These are phyloP conservation scores for Scolanthus callimorphus DNA, from an alignment of 92 coral and sea anemone species.

Conservation along the genomic window DNA sequence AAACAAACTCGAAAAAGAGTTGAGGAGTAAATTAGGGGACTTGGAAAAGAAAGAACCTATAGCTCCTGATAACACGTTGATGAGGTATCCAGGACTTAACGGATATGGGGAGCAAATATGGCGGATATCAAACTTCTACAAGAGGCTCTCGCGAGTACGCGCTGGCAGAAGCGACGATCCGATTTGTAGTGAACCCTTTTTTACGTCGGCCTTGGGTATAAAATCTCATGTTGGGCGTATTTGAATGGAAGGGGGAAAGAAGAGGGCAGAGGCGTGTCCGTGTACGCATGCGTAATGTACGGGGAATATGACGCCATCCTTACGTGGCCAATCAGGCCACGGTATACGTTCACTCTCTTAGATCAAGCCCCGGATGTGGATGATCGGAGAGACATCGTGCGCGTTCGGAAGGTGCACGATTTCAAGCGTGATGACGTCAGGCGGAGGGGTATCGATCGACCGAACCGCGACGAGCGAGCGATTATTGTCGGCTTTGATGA, in stretches of 20 bases:
- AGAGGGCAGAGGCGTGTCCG: constrained; percentile 68
- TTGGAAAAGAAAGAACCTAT: constrained; percentile 31
- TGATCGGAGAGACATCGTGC: constrained; percentile 76
- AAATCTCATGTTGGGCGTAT: constrained; percentile 86
- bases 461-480: constrained; percentile 90
- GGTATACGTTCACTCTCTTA: constrained; percentile 76
- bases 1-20: constrained; percentile 50
- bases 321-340: constrained; percentile 96
- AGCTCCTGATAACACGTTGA: constrained; percentile 19
- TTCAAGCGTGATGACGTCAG: constrained; percentile 90
- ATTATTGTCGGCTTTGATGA: constrained; percentile 99
- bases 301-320: constrained; percentile 95
- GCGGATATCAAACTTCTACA: constrained; percentile 68
- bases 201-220: constrained; percentile 95
- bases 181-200: constrained; percentile 88
- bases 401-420: constrained; percentile 90
- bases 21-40: constrained; percentile 34
- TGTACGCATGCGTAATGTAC: constrained; percentile 87
- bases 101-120: constrained; percentile 93
- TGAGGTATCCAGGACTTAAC: constrained; percentile 59
- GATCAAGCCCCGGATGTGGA: constrained; percentile 80
- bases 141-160: constrained; percentile 77
- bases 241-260: constrained; percentile 94
- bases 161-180: constrained; percentile 93
- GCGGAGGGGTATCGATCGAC: constrained; percentile 89